phyloP scores from a whole-genome alignment of 2,888 invertebrate species.

The Nemotelus pantherinus region DNA sequence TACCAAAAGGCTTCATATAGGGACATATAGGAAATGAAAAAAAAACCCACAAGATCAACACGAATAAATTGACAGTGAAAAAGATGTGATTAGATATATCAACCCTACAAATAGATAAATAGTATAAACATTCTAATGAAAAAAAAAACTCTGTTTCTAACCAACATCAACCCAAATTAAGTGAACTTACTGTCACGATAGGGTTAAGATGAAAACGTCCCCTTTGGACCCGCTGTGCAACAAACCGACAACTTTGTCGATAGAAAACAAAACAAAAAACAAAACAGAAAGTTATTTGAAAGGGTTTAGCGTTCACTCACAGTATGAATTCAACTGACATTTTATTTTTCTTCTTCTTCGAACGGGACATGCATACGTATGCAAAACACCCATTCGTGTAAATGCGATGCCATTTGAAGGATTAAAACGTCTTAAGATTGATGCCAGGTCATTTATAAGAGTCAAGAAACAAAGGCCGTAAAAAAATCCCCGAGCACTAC shows the following conservation, averaged over 20 bases:
- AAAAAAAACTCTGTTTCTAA: too few relatives aligned
- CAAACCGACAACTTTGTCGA: not conserved
- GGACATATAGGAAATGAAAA: not conserved
- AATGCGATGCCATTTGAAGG: constrained; percentile 49
- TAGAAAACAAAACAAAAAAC: not conserved
- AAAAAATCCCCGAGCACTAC: not conserved
- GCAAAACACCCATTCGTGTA: constrained; percentile 46
- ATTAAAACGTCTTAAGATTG: constrained; percentile 46
- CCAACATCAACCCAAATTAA: constrained; percentile 21
- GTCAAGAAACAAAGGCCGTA: not conserved
- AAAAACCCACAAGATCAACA: constrained; percentile 26
- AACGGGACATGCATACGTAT: constrained; percentile 41
- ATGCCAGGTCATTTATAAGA: constrained; percentile 47
- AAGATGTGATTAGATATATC: not conserved
- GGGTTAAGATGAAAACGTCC: constrained; percentile 10
- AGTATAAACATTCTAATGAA: not conserved
- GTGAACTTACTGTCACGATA: constrained; percentile 12
- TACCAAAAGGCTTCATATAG: too few relatives aligned
- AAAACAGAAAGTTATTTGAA: not conserved
- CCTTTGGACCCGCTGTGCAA: not conserved
- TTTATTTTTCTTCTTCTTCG: not conserved
- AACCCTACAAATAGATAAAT: not conserved
- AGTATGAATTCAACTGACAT: not conserved
- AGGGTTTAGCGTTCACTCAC: not conserved
- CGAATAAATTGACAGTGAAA: constrained; percentile 16